Base-by-base conservation (phyloP, 2,113 vertebrate species). In the Sinocyclocheilus grahami region DNA sequence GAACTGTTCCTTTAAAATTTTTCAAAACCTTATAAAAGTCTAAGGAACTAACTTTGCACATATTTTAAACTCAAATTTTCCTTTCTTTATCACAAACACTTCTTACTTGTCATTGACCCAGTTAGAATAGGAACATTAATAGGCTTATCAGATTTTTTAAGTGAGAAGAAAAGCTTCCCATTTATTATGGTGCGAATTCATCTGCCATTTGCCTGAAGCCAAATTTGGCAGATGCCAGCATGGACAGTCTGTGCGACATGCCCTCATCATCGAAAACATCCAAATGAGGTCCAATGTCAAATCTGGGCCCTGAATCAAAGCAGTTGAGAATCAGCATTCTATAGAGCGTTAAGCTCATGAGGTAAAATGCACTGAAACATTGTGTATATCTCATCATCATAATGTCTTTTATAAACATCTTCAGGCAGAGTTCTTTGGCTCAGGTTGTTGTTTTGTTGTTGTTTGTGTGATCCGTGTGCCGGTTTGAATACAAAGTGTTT, bases 401-500 rank as follows among this genome's bases (percentile, higher is more conserved):
- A 13, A 30, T 79, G 58, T 69, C 80, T 55, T 46, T 42, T 33
- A 51, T 18, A 63, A 55, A 53, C 53, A 69, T 76, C 84, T 76
- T 72, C 46, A 85, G 78, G 63, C 69, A 33, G 60, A n/a, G 7
- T 78, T 85, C 20, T 65, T 60, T 83, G 30, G 27, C 24, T 75
- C 39, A 39, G 62, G 63, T 60, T 75, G 22, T 79, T 58, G 5
- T 81, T 80, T 11, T 74, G 37, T 78, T 60, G 77, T 84, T 84
- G 39, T 62, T 74, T 79, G 55, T n/a, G 30, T 86, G 83, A 86
- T 89, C 75, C 27, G 88, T 91, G 93, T 91, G 88, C 89, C 89
- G 33, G 85, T 83, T 89, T 92, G 92, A 93, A 92, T 92, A 91
- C 87, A 91, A 78, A 89, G 69, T 84, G 69, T 62, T 39, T 55